Evolutionary conservation across 2,113 vertebrate genomes (phyloP).

Genomic region (Otus sunia): DNA sequence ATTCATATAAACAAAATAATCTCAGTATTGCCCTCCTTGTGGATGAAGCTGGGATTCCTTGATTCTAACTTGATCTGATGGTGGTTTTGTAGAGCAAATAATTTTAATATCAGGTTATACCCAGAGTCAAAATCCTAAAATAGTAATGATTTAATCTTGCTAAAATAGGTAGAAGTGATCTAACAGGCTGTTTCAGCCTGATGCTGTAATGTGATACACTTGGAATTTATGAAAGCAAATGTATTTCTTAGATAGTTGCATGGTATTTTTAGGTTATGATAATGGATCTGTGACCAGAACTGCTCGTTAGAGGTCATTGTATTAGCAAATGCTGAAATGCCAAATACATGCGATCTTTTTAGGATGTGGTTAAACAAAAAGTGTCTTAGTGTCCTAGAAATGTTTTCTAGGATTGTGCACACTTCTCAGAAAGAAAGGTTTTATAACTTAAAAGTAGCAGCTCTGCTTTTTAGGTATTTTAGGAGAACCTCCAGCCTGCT

Average conservation of each 20-base stretch:
- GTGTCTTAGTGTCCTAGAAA: background rate
- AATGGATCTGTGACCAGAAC: background rate
- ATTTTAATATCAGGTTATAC: background rate
- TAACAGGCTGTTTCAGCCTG: background rate
- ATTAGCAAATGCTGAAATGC: background rate
- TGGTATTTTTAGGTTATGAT: slow-evolving; percentile 22
- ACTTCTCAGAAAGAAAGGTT: background rate
- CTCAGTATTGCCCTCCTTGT: background rate
- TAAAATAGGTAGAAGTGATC: background rate
- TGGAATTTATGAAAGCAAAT: background rate
- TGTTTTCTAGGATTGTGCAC: background rate
- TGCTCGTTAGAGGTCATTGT: background rate
- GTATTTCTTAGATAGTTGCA: background rate
- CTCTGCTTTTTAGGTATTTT: background rate
- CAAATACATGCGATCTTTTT: background rate
- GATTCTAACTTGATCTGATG: background rate
- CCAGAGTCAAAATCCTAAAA: slow-evolving; percentile 9
- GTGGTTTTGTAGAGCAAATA: background rate
- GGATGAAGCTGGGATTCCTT: background rate
- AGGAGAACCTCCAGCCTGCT: background rate
- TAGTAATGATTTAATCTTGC: slow-evolving; percentile 15
- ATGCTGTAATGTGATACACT: background rate
- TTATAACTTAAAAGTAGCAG: background rate
- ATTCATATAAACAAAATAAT: background rate
- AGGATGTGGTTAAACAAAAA: background rate